A percentile compares a stretch with the other conserved stretches of the same genome.
These are phyloP conservation scores for Crocidura indochinensis DNA, from an alignment of 2,797 vertebrate species.

Conservation along the genomic window DNA sequence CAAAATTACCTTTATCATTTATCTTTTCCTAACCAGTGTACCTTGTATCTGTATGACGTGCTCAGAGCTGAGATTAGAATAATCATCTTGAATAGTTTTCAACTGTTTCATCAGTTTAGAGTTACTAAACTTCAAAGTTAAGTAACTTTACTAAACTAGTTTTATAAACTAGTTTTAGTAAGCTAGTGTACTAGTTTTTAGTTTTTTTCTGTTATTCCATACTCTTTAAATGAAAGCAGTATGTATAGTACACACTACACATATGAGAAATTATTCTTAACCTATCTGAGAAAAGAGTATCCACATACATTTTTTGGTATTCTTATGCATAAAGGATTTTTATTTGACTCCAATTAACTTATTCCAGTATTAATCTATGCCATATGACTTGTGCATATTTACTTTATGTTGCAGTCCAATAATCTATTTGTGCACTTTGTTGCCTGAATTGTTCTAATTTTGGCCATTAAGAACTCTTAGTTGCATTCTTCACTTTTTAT, in stretches of 20 bases:
- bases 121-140: too few species aligned
- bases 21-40: too few species aligned
- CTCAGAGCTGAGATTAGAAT: too few species aligned
- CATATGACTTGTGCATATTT: background rate
- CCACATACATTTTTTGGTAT: slow-evolving; percentile 12
- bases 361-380: background rate
- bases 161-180: too few species aligned
- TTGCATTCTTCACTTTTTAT: too few species aligned
- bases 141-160: too few species aligned
- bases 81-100: too few species aligned
- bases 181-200: too few species aligned
- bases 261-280: background rate
- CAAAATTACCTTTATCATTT: too few species aligned
- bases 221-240: background rate
- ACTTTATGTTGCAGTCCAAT: background rate
- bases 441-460: background rate
- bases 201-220: too few species aligned
- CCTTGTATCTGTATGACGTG: too few species aligned
- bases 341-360: background rate
- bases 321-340: background rate
- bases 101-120: too few species aligned
- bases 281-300: background rate
- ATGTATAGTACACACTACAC: background rate
- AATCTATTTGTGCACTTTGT: background rate
- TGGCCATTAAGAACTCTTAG: background rate